Conservation (phyloP, 2,113 vertebrate genomes). For the Daboia siamensis region DNA sequence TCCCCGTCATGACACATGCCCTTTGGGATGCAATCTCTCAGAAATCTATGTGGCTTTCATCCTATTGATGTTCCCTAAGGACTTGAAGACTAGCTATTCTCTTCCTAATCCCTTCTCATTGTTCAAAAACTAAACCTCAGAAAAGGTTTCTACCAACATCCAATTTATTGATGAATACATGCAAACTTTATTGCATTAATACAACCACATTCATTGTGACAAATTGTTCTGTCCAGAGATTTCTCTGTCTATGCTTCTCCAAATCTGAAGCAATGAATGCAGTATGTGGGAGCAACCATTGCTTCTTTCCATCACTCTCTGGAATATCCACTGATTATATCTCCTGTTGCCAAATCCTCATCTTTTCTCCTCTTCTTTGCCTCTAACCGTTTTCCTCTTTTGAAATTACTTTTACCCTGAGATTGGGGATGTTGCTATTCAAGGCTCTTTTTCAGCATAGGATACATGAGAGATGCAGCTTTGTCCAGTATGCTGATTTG, state of each 20-base stretch:
- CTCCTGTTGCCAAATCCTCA: constrained; percentile 52
- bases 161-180: background rate
- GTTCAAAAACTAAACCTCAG: background rate
- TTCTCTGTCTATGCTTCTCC: constrained; percentile 32
- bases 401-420: constrained; percentile 43
- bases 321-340: constrained; percentile 63
- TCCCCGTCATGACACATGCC: background rate
- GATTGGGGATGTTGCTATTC: constrained; percentile 44
- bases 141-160: background rate
- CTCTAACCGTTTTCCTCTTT: constrained; percentile 49
- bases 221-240: background rate
- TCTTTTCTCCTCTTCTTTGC: constrained; percentile 20
- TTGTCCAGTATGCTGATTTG: background rate
- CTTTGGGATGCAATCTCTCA: background rate
- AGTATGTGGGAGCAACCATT: constrained; percentile 53
- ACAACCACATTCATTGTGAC: background rate
- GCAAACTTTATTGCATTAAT: background rate
- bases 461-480: background rate
- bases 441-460: background rate
- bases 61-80: background rate
- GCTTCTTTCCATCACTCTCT: constrained; percentile 51
- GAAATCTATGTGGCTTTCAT: background rate
- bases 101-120: background rate
- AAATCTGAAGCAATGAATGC: constrained; percentile 57
- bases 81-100: background rate